phyloP scores from a whole-genome alignment of 1,140 invertebrate genomes.

The Zophobas atratus region DNA sequence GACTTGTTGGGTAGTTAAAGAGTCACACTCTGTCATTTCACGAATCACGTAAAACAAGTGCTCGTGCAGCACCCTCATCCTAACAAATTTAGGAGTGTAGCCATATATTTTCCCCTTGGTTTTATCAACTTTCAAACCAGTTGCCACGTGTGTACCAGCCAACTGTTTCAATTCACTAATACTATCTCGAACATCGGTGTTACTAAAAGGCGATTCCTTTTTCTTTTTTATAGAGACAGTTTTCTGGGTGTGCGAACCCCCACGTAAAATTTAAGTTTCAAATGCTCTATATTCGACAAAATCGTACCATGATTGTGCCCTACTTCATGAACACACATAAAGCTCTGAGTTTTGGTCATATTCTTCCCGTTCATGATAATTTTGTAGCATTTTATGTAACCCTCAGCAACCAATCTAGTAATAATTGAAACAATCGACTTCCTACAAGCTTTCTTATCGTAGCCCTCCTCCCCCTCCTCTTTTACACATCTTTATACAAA shows the following conservation, averaged over 20 bases:
- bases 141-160: conserved; percentile 20
- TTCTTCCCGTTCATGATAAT: conserved; percentile 70
- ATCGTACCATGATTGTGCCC: conserved; percentile 71
- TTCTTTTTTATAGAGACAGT: conserved; percentile 35
- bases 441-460: conserved; percentile 73
- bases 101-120: conserved; percentile 27
- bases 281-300: conserved; percentile 74
- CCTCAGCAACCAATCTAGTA: conserved; percentile 72
- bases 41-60: conserved; percentile 81
- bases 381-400: conserved; percentile 75
- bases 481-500: conserved; percentile 70
- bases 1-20: conserved; percentile 60
- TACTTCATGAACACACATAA: conserved; percentile 75
- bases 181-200: conserved; percentile 55
- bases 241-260: neutral
- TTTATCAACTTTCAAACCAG: conserved; percentile 45
- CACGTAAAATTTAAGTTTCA: conserved; percentile 74
- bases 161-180: conserved; percentile 55
- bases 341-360: conserved; percentile 69
- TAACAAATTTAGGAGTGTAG: conserved; percentile 77
- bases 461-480: conserved; percentile 69
- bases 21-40: conserved; percentile 69
- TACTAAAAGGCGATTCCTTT: conserved; percentile 45
- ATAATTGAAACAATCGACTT: conserved; percentile 75
- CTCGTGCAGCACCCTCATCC: conserved; percentile 78